phyloP scores from a whole-genome alignment of 2,113 vertebrate genomes.

The Rynchops niger region DNA sequence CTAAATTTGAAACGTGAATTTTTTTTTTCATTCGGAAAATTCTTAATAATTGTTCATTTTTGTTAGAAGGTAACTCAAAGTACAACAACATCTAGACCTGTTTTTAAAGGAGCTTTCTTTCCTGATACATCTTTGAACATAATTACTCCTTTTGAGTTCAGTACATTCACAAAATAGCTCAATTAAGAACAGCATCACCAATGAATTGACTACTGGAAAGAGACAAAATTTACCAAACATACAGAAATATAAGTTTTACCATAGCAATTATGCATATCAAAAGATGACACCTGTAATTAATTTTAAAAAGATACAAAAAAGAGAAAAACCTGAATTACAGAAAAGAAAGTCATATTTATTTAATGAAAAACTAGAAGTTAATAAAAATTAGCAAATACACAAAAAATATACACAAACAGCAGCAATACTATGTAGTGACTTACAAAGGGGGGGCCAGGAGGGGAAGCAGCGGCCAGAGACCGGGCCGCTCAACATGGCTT shows the following conservation, averaged over 20 bases:
- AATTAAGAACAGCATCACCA: conserved; percentile 74
- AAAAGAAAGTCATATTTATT: conserved; percentile 98
- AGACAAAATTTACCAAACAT: conserved; percentile 68
- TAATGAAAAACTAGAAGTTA: conserved; percentile 98
- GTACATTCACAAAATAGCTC: conserved; percentile 66
- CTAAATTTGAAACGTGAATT: conserved; percentile 51
- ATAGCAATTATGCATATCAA: conserved; percentile 74
- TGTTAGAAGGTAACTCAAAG: conserved; percentile 56
- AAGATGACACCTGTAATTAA: conserved; percentile 71
- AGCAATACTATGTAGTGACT: conserved; percentile 89
- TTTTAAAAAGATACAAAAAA: conserved; percentile 75
- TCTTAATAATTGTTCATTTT: conserved; percentile 27
- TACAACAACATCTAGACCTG: conserved; percentile 42
- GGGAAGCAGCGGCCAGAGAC: conserved; percentile 59
- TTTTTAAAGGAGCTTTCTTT: conserved; percentile 63
- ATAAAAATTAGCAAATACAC: conserved; percentile 88
- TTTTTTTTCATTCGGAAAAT: conserved; percentile 36
- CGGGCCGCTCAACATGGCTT: conserved; percentile 77
- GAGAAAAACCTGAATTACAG: conserved; percentile 84
- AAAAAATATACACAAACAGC: conserved; percentile 84
- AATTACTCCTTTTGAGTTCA: conserved; percentile 35
- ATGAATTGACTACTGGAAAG: conserved; percentile 70
- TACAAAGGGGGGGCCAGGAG: conserved; percentile 55
- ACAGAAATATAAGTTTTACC: conserved; percentile 69
- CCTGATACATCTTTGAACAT: conserved; percentile 40